Conservation (phyloP, 2,888 invertebrate species). For the Notodonta ziczac region DNA sequence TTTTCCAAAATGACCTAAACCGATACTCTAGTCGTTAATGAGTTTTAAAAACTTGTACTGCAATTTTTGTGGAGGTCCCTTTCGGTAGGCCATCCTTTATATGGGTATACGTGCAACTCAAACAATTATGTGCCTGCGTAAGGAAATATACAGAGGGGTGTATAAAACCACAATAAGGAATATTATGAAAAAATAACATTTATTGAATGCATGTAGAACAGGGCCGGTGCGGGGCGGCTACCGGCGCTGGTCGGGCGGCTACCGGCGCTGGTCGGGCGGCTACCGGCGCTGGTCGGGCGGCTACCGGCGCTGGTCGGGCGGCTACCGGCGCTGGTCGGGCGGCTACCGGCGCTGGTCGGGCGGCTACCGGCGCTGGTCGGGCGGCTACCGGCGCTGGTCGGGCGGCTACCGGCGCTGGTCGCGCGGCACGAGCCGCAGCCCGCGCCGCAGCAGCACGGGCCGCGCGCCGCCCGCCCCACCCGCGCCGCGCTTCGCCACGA, state of each 20-base stretch:
- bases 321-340: slow-evolving; percentile 11
- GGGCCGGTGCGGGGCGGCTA: background rate
- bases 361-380: slow-evolving; percentile 11
- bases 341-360: slow-evolving; percentile 11
- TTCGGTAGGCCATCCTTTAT: no score
- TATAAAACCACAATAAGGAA: background rate
- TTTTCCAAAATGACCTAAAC: no score
- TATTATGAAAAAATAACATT: background rate
- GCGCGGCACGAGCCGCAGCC: slow-evolving; percentile 26
- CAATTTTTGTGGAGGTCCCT: no score
- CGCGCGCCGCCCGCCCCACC: slow-evolving; percentile 44
- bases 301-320: slow-evolving; percentile 10
- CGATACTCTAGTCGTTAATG: no score
- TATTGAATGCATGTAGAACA: background rate
- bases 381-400: slow-evolving; percentile 10
- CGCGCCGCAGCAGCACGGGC: slow-evolving; percentile 39
- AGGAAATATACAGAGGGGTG: background rate
- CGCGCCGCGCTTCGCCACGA: slow-evolving; percentile 64
- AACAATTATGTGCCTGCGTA: background rate
- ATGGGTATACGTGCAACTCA: no score
- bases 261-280: no score
- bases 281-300: no score
- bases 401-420: slow-evolving; percentile 5
- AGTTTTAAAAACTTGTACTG: no score
- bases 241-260: no score